phyloP scores from a whole-genome alignment of 2,888 invertebrate species.

The Chesias legatella region DNA sequence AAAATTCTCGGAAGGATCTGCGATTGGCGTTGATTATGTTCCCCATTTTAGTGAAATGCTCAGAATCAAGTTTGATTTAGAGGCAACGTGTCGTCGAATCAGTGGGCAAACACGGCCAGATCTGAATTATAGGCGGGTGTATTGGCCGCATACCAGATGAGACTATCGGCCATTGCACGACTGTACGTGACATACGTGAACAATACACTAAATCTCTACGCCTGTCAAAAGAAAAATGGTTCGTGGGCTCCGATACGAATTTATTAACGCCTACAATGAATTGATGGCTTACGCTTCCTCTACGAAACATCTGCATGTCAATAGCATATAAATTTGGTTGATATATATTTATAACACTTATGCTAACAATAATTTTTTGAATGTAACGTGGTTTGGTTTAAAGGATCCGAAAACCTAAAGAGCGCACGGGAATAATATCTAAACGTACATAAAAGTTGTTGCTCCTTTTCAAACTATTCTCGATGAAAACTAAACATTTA shows the following conservation, averaged over 20 bases:
- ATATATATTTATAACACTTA: too few species aligned
- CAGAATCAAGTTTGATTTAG: constrained; percentile 42
- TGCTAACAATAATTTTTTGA: too few species aligned
- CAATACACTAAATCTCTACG: constrained; percentile 50
- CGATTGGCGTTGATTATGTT: constrained; percentile 6
- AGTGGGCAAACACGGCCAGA: constrained; percentile 49
- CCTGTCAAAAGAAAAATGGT: constrained; percentile 41
- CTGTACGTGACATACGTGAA: constrained; percentile 53
- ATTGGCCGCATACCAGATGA: constrained; percentile 60
- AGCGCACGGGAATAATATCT: too few species aligned
- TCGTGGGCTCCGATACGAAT: constrained; percentile 37
- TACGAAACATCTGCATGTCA: background rate
- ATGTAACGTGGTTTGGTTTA: too few species aligned
- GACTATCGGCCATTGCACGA: constrained; percentile 57
- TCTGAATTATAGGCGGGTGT: constrained; percentile 56
- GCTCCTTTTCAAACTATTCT: too few species aligned
- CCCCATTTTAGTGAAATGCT: constrained; percentile 16
- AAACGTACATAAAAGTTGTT: too few species aligned
- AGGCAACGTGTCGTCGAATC: constrained; percentile 38
- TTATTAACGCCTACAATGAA: constrained; percentile 10
- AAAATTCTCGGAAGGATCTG: constrained; percentile 1
- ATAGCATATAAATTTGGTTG: too few species aligned
- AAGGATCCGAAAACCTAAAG: too few species aligned
- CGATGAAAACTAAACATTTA: too few species aligned
- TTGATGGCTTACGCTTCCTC: constrained; percentile 2